Conservation (phyloP, 2,888 invertebrate genomes). For the Philonicus albiceps region DNA sequence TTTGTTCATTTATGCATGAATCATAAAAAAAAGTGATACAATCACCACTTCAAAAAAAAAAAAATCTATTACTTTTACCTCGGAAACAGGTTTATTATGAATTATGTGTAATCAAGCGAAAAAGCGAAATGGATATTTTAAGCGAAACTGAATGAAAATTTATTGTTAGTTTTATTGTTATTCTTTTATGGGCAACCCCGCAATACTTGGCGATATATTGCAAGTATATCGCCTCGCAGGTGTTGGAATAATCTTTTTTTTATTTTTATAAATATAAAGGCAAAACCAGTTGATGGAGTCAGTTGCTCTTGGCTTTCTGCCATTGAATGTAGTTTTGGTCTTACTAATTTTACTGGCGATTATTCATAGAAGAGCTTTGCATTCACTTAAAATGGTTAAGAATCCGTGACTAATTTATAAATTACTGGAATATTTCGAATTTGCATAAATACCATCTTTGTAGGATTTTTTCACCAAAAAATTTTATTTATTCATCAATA, state of each 20-base stretch:
- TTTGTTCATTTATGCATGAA: not conserved
- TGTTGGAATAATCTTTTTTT: not conserved
- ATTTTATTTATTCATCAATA: not conserved
- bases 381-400: not conserved
- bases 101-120: not conserved
- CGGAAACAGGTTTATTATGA: not conserved
- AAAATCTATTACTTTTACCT: not conserved
- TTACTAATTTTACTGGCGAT: not conserved
- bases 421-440: not conserved
- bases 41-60: not conserved
- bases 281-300: not conserved
- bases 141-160: not conserved
- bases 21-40: not conserved
- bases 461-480: not conserved
- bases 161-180: not conserved
- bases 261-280: not conserved
- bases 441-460: not conserved
- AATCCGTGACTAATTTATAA: not conserved
- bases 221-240: not conserved
- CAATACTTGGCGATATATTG: not conserved
- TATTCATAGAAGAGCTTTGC: not conserved
- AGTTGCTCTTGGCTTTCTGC: not conserved
- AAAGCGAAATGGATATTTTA: not conserved
- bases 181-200: not conserved
- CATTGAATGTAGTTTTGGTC: not conserved